Base-by-base conservation (phyloP, 2,888 invertebrate genomes). In the Drosophila leonis region DNA sequence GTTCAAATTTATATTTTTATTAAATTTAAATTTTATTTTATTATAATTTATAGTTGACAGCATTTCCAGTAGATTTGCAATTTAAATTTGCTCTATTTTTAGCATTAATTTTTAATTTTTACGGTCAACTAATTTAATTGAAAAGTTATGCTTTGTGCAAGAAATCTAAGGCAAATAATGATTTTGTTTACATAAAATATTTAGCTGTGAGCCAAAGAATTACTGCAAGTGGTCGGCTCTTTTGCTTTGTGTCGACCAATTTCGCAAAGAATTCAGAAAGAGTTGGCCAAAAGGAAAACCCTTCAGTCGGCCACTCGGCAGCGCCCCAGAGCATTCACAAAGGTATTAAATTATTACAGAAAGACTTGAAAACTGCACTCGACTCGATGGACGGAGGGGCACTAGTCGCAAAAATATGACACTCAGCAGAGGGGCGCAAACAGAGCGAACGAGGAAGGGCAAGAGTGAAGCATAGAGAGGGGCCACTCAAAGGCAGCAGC, bases 271-370 rank as follows among this genome's bases (percentile, higher is more conserved):
- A 72, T 64, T 10, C 66, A 71, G 66, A 75, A 75, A 70, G 80
- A 78, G 65, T 65, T 65, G 61, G 8, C 44, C 24, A 62, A 49
- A 57, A n/a, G 24, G n/a, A 20, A 51, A 49, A 24, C 61, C 41
- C 60, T 75, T 68, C 62, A 65, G 37, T 35, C 15, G 15, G 54
- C 51, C 57, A 71, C 79, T 76, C 59, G n/a, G 27, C 31, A 65
- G 69, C 57, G 61, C 62, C 56, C 46, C 65, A 61, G 37, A 57
- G 66, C 62, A 56, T 63, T 59, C 70, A 71, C 87, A 89, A 89
- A 79, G 87, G 86, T 66, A 85, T 82, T 69, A 82, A 82, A 88
- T 83, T 75, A 88, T 80, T 76, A 66, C 74, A 72, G 79, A 88
- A 80, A 62, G 63, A 75, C 78, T 81, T 62, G 42, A 74, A 73